Evolutionary conservation across 2,888 invertebrate genomes (phyloP).

Genomic region (Aricia artaxerxes): DNA sequence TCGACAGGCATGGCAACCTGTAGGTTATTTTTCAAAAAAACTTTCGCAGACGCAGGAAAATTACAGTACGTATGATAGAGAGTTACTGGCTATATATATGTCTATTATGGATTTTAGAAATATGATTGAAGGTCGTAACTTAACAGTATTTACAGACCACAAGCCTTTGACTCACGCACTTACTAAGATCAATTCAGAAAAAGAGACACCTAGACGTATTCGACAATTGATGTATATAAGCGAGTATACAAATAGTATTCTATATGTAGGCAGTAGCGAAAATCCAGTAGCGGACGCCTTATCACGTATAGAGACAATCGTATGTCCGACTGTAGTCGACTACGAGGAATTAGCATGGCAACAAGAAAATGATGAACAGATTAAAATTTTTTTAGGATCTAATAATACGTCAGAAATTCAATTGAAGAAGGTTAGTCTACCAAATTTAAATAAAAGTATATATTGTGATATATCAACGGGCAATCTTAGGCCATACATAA

Average conservation of each 20-base stretch:
- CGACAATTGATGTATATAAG: slow-evolving; percentile 30
- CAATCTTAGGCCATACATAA: slow-evolving; percentile 31
- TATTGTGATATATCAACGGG: slow-evolving; percentile 33
- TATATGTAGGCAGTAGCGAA: neutral
- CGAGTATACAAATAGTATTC: slow-evolving; percentile 28
- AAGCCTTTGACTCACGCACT: slow-evolving; percentile 31
- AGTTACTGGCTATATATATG: slow-evolving; percentile 31
- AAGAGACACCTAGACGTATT: slow-evolving; percentile 30
- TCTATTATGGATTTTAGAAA: slow-evolving; percentile 29
- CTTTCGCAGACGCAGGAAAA: slow-evolving; percentile 42
- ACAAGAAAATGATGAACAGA: neutral
- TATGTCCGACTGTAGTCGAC: slow-evolving; percentile 32
- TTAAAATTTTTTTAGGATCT: neutral
- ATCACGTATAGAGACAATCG: slow-evolving; percentile 35
- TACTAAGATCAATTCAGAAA: neutral
- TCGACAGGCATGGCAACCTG: slow-evolving; percentile 38
- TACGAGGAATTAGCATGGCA: neutral
- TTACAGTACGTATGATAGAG: slow-evolving; percentile 28
- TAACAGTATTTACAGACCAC: slow-evolving; percentile 32
- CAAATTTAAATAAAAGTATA: neutral
- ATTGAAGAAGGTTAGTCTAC: neutral
- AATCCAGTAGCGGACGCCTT: slow-evolving; percentile 35
- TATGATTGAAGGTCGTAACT: slow-evolving; percentile 7
- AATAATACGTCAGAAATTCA: neutral
- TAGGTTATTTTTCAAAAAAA: slow-evolving; percentile 51